Conservation (phyloP, 2,113 vertebrate genomes). For the Hemicordylus capensis region DNA sequence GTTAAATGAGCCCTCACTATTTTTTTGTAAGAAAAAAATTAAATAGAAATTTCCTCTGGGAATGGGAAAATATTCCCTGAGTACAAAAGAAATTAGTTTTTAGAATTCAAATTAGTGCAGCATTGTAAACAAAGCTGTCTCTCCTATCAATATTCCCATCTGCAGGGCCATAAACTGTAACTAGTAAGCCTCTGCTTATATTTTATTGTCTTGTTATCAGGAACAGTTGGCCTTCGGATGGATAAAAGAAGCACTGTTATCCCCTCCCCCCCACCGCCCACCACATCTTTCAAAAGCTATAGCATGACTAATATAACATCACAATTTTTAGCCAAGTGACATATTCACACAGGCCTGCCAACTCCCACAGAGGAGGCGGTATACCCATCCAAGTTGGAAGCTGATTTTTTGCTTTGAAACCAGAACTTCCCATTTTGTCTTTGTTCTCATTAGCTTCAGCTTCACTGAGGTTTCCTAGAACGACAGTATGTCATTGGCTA, state of each 20-base stretch:
- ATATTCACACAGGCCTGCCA: fast-evolving
- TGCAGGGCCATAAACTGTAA: constrained; percentile 45
- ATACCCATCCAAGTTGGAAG: neutral
- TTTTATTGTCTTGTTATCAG: constrained; percentile 57
- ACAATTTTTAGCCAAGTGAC: constrained; percentile 9
- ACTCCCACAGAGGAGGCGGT: neutral
- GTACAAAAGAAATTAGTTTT: constrained; percentile 16
- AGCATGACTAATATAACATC: constrained; percentile 32
- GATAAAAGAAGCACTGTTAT: constrained; percentile 34
- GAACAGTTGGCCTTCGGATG: constrained; percentile 46
- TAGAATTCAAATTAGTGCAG: constrained; percentile 31
- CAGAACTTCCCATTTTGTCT: neutral
- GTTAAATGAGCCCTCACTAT: neutral
- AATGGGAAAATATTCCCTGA: neutral
- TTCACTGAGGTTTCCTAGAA: neutral
- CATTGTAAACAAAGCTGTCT: constrained; percentile 42
- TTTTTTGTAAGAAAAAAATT: neutral
- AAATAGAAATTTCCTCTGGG: neutral
- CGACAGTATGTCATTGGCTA: neutral
- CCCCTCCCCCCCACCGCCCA: neutral
- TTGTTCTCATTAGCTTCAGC: neutral
- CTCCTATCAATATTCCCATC: constrained; percentile 42
- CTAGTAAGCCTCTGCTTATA: constrained; percentile 31
- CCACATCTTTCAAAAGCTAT: constrained; percentile 35
- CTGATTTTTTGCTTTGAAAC: neutral